These are phyloP conservation scores for Dascillus cervinus DNA, from an alignment of 2,888 invertebrate genomes.

Conservation along the genomic window DNA sequence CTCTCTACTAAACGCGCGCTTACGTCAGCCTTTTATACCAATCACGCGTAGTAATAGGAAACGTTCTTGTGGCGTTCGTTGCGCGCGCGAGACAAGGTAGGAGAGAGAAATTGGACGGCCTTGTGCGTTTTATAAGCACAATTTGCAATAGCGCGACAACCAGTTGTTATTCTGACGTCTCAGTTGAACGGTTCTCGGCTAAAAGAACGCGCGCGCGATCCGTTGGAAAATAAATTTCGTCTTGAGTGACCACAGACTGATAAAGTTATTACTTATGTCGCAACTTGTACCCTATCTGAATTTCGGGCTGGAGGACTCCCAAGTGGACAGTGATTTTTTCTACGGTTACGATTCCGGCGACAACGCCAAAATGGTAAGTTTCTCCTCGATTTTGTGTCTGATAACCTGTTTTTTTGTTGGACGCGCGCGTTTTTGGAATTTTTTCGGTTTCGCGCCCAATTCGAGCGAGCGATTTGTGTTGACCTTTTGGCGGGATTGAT, in stretches of 20 bases:
- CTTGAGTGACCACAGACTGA: too few species aligned
- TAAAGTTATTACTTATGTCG: slow-evolving; percentile 60
- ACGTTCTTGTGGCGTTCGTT: too few species aligned
- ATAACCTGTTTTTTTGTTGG: too few species aligned
- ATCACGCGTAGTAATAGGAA: too few species aligned
- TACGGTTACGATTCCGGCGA: slow-evolving; percentile 25
- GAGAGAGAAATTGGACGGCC: slow-evolving; percentile 13
- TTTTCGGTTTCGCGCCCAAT: too few species aligned
- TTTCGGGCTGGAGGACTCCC: slow-evolving; percentile 35
- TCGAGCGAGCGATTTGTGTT: too few species aligned
- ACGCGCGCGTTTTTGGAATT: too few species aligned
- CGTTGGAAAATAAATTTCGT: too few species aligned
- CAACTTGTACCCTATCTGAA: slow-evolving; percentile 53
- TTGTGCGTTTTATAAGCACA: slow-evolving; percentile 27
- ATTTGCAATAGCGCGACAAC: slow-evolving; percentile 25
- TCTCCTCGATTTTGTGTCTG: too few species aligned
- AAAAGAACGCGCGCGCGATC: too few species aligned
- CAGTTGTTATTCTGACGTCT: slow-evolving; percentile 22
- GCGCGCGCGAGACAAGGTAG: slow-evolving; percentile 12
- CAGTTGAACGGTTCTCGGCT: too few species aligned
- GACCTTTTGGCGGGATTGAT: slow-evolving; percentile 2
- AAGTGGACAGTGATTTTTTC: slow-evolving; percentile 26
- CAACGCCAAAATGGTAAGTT: slow-evolving; percentile 32
- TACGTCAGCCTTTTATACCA: slow-evolving; percentile 24
- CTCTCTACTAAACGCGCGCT: slow-evolving; percentile 7